A percentile compares a stretch with the other conserved stretches of the same genome.
Evolutionary conservation across 2,113 vertebrate species (phyloP).

Genomic region (Phasianus colchicus): DNA sequence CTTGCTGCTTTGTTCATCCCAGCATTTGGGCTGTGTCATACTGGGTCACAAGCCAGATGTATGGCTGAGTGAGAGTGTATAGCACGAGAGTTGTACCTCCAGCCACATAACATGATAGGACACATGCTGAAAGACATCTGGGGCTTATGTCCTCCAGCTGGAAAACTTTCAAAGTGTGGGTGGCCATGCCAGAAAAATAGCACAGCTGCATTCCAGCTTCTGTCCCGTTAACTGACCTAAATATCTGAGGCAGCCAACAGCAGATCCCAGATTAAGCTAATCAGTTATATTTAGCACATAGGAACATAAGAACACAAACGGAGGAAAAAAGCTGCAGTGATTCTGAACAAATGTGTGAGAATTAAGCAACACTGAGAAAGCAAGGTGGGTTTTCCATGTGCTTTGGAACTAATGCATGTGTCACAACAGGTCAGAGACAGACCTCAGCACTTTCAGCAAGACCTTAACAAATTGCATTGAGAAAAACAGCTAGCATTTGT

Average conservation of each 20-base stretch:
- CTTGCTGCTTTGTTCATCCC: fast-evolving
- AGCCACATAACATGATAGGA: background rate
- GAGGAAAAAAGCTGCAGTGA: background rate
- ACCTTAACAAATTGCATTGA: background rate
- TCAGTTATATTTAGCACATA: background rate
- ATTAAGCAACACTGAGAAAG: background rate
- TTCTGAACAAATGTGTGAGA: background rate
- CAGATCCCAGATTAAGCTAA: background rate
- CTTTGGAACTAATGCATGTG: background rate
- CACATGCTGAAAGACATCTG: background rate
- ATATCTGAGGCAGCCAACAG: background rate
- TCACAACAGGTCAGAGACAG: background rate
- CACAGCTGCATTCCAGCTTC: background rate
- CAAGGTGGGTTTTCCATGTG: background rate
- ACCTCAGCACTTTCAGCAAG: background rate
- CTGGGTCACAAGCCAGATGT: background rate
- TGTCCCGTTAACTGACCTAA: conserved; percentile 12
- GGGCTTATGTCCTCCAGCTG: background rate
- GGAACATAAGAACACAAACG: background rate
- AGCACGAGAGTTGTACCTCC: fast-evolving
- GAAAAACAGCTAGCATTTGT: background rate
- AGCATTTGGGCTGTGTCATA: background rate
- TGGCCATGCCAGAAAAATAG: background rate
- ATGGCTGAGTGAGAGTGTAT: background rate
- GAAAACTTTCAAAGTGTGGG: background rate